Evolutionary conservation across 2,888 invertebrate species (phyloP).

Genomic region (Kryphioiulus occultus): DNA sequence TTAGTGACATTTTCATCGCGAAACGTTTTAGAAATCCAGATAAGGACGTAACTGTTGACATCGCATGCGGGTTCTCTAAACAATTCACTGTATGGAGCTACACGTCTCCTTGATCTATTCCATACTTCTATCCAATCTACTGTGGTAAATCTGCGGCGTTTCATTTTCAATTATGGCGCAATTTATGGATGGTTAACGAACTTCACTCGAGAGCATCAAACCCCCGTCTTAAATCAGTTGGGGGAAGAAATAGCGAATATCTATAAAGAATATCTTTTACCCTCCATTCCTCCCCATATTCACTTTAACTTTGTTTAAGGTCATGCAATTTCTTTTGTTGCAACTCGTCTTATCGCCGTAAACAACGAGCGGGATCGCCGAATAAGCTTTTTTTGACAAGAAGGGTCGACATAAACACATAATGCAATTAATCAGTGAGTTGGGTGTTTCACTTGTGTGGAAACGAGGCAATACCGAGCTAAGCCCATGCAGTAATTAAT

Average conservation of each 20-base stretch:
- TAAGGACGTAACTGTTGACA: not conserved
- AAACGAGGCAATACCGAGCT: too few relatives aligned
- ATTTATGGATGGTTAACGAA: constrained; percentile 23
- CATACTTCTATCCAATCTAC: not conserved
- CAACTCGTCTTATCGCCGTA: not conserved
- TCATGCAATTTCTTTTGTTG: constrained; percentile 9
- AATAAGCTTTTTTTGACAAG: constrained; percentile 8
- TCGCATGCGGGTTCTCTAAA: not conserved
- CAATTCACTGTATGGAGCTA: not conserved
- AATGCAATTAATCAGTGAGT: not conserved
- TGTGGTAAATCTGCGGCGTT: not conserved
- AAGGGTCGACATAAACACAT: not conserved
- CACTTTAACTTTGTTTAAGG: not conserved
- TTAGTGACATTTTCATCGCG: not conserved
- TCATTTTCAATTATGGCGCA: not conserved
- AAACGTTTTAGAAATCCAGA: not conserved
- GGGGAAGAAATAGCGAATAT: not conserved
- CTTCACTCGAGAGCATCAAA: not conserved
- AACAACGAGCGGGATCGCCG: not conserved
- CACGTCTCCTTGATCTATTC: not conserved
- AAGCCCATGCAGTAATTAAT: too few relatives aligned
- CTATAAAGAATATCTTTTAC: not conserved
- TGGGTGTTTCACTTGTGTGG: too few relatives aligned
- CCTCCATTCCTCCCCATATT: not conserved
- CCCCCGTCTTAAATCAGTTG: not conserved